Evolutionary conservation across 30 jellyfish, hydroid and myxozoan genomes (phyloP).

Genomic region (Turritopsis rubra): DNA sequence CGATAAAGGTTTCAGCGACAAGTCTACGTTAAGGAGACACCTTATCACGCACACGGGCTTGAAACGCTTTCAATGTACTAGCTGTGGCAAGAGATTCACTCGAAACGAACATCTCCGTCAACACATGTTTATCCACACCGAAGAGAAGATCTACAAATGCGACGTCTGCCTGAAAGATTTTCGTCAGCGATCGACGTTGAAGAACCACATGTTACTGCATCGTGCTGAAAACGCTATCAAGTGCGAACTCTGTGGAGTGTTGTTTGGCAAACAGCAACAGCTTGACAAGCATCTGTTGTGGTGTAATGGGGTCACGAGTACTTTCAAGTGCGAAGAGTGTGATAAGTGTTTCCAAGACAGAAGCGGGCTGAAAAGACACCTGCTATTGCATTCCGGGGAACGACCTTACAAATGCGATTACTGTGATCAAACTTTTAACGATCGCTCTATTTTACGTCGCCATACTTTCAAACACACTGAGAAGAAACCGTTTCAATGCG

Average conservation of each 20-base stretch:
- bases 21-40: slow-evolving; percentile 37
- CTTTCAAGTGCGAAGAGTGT: slow-evolving; percentile 24
- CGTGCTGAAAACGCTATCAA: slow-evolving; percentile 27
- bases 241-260: slow-evolving; percentile 29
- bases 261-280: slow-evolving; percentile 18
- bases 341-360: slow-evolving; percentile 30
- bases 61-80: slow-evolving; percentile 27
- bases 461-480: slow-evolving; percentile 22
- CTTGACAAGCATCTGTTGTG: slow-evolving; percentile 18
- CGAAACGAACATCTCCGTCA: slow-evolving; percentile 45
- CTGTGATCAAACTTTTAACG: slow-evolving; percentile 13
- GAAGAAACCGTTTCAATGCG: slow-evolving; percentile 34
- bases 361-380: slow-evolving; percentile 15
- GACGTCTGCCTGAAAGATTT: slow-evolving; percentile 30
- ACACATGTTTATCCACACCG: slow-evolving; percentile 43
- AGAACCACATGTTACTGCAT: slow-evolving; percentile 41
- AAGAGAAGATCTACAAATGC: slow-evolving; percentile 30
- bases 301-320: slow-evolving; percentile 17
- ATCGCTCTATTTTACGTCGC: slow-evolving; percentile 16
- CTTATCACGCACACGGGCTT: slow-evolving; percentile 34
- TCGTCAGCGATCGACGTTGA: slow-evolving; percentile 41
- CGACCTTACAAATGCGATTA: slow-evolving; percentile 18
- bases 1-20: slow-evolving; percentile 39
- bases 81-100: slow-evolving; percentile 30
- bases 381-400: slow-evolving; percentile 29